Base-by-base conservation (phyloP, 2,797 vertebrate genomes). In the Gymnodraco acuticeps region DNA sequence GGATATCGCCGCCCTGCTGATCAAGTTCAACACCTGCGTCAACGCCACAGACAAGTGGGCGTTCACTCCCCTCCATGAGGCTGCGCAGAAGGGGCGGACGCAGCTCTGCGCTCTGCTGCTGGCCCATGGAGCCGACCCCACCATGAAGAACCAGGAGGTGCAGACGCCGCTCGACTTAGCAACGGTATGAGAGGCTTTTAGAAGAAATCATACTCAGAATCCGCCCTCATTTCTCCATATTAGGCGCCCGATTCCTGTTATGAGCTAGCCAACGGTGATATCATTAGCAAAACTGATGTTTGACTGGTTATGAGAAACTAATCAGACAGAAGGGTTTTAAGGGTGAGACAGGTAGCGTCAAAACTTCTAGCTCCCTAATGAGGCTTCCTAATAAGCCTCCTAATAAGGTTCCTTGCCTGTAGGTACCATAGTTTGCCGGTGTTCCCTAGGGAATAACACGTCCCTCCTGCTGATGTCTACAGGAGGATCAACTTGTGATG, bases 101-200 rank as follows among this genome's bases (percentile, higher is more conserved):
- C 92, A 93, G 81, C 93, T 94, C 58, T 93, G 94, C 3, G 94
- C 94, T 3, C 92, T 95, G 81, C 75, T 95, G 3, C 64, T 95
- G 85, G 95, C 95, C 16, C 95, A 96, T 23, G 95, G 95, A 16
- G 95, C 95, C 0, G 95, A 96, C 65, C 95, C 95, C 58, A 95
- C 95, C 70, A 95, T 96, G 94, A 96, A 95, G 89, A 96, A 96
- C 92, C 95, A 96, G 88, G 95, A 96, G 80, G 95, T 94, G 2
- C 95, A 96, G 88, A 95, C 95, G 0, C 94, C 95, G 0, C 93
- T 96, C 47, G 95, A 96, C 81, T 74, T 96, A 67, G 95, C 94
- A 15, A 96, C 95, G 69, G 95, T 96, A 91, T 5, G 9, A 16
- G 38, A 45, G 3, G 2, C 45, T 45, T 45, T 58, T 27, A 15